phyloP scores from a whole-genome alignment of 2,888 invertebrate genomes.

The Lucinisca nassula region DNA sequence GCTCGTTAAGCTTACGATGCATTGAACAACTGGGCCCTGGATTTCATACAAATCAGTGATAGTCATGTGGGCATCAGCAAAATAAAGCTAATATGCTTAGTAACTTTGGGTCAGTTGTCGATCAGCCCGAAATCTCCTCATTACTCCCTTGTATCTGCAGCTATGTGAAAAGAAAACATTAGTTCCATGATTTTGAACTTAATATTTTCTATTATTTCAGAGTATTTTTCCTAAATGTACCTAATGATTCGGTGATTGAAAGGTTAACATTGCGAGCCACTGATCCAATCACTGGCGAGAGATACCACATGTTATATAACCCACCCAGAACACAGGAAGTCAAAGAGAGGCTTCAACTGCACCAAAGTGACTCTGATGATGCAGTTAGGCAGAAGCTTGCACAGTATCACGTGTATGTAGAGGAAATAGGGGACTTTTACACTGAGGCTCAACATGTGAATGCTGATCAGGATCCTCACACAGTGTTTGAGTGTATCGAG shows the following conservation, averaged over 20 bases:
- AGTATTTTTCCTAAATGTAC: constrained; percentile 87
- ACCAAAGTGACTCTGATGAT: constrained; percentile 83
- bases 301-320: constrained; percentile 87
- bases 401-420: constrained; percentile 83
- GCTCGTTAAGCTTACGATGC: too few relatives aligned
- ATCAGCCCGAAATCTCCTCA: too few relatives aligned
- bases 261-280: constrained; percentile 85
- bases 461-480: constrained; percentile 88
- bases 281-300: constrained; percentile 87
- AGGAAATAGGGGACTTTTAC: constrained; percentile 86
- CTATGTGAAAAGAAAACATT: too few relatives aligned
- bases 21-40: too few relatives aligned
- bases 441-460: constrained; percentile 85
- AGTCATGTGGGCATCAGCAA: too few relatives aligned
- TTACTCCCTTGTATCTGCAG: too few relatives aligned
- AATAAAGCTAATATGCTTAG: too few relatives aligned
- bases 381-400: constrained; percentile 81
- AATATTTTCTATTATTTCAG: too few relatives aligned
- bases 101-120: too few relatives aligned
- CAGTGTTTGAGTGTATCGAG: constrained; percentile 88
- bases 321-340: constrained; percentile 87
- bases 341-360: constrained; percentile 81
- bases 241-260: constrained; percentile 87
- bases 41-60: too few relatives aligned
- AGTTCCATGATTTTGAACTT: too few relatives aligned